Base-by-base conservation (phyloP, 2,113 vertebrate species). In the Paradisaea rubra region DNA sequence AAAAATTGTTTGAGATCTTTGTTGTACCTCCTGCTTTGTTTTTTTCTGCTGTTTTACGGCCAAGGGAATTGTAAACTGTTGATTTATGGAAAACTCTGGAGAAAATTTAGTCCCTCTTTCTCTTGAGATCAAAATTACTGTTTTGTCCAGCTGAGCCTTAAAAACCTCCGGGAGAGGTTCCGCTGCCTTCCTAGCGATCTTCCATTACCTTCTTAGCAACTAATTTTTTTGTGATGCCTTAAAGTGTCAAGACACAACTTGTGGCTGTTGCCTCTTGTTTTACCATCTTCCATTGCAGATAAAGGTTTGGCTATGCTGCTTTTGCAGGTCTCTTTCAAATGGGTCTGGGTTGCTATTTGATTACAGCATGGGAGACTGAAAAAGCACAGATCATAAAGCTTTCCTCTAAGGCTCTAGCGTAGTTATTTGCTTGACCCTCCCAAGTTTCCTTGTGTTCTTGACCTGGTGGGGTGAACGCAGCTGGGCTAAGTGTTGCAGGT, bases 171-270 rank as follows among this genome's bases (percentile, higher is more conserved):
- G 27, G 33, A 68, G 39, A 63, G 4, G 8, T 59, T 80, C 37
- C 0, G 0, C 14, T 30, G 9, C 12, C 52, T 80, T 74, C 22
- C 33, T 69, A 54, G 24, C 0, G 0, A 22, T 44, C 35, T 74
- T 84, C 33, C 3, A 3, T 57, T 81, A 39, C 27, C 20, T 57
- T 83, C n/a, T 45, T 61, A 57, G 31, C 16, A 61, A 4, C 12
- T 69, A 20, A 22, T 13, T 69, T 60, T 73, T 88, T 70, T 21
- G 8, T 42, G n/a, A 25, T 35, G 7, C 39, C 15, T 63, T 37
- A 30, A 80, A 33, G 27, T 79, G 45, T 71, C 42, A 27, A 79
- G 52, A 52, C 12, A 37, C 15, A 74, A 14, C 8, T 74, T 87
- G 28, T n/a, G 57, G 11, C 49, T 76, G 7, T 81, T 81, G 25